Evolutionary conservation across 2,797 vertebrate genomes (phyloP).

Genomic region (Coluber constrictor): DNA sequence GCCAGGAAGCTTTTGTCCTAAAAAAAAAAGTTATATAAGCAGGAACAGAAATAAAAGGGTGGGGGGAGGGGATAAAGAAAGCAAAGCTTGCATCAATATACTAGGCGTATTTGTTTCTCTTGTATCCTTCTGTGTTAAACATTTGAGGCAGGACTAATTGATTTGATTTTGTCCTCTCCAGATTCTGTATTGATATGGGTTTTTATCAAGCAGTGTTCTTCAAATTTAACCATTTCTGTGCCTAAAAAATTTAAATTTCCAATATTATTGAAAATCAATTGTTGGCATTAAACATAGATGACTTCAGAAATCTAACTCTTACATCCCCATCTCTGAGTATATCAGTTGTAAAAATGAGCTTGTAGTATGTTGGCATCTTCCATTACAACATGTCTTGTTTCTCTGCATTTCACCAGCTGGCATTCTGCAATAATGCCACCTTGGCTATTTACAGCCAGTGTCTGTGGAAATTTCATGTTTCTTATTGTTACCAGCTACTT

Average conservation of each 20-base stretch:
- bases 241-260: background rate
- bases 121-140: background rate
- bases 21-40: background rate
- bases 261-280: background rate
- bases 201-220: background rate
- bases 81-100: background rate
- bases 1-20: background rate
- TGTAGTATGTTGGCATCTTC: background rate
- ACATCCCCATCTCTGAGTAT: background rate
- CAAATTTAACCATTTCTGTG: background rate
- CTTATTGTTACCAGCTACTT: slow-evolving; percentile 16
- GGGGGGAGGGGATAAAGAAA: background rate
- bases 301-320: background rate
- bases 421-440: background rate
- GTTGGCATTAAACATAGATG: background rate
- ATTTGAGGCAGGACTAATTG: too few relatives aligned
- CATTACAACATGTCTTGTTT: background rate
- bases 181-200: background rate
- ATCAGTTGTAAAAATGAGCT: background rate
- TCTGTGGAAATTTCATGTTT: background rate
- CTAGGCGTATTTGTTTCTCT: background rate
- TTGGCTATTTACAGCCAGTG: background rate
- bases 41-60: background rate
- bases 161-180: background rate
- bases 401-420: slow-evolving; percentile 5